These are phyloP conservation scores for Tetraodon nigroviridis DNA, from an alignment of 2,113 vertebrate genomes.

Conservation along the genomic window DNA sequence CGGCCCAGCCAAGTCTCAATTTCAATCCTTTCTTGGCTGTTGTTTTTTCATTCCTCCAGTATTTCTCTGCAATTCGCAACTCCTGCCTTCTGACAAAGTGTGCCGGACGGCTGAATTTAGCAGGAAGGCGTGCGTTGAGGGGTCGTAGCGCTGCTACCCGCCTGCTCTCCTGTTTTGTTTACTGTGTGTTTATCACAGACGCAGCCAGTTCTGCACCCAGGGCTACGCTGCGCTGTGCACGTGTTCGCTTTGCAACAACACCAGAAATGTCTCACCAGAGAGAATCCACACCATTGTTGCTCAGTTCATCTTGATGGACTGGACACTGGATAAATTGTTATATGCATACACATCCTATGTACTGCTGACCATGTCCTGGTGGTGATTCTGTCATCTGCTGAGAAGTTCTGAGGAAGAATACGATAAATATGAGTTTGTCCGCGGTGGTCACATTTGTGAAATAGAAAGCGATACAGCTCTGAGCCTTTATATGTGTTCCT, in stretches of 20 bases:
- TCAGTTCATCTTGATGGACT: constrained; percentile 22
- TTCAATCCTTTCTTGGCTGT: constrained; percentile 10
- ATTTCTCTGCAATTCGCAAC: background rate
- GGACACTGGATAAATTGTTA: constrained; percentile 45
- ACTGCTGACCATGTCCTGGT: constrained; percentile 2
- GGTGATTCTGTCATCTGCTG: constrained; percentile 15
- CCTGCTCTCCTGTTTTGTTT: constrained; percentile 50
- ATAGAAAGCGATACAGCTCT: no score
- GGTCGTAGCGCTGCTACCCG: constrained; percentile 30
- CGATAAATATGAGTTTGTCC: background rate
- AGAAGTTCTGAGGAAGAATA: constrained; percentile 17
- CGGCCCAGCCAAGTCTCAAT: constrained; percentile 6
- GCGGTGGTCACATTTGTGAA: no score
- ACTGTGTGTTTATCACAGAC: constrained; percentile 56
- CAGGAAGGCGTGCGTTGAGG: constrained; percentile 37
- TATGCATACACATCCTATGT: no score
- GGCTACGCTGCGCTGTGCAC: constrained; percentile 51
- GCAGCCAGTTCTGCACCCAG: constrained; percentile 41
- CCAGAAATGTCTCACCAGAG: constrained; percentile 64
- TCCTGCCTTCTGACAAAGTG: constrained; percentile 42
- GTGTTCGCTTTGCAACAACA: constrained; percentile 62
- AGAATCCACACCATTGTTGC: constrained; percentile 56
- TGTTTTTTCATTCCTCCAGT: constrained; percentile 5
- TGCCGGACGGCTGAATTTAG: constrained; percentile 35
- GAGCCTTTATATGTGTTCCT: constrained; percentile 56